A percentile compares a stretch with the other conserved stretches of the same genome.
Conservation (phyloP, 2,113 vertebrate species). For the Cyanoderma ruficeps region DNA sequence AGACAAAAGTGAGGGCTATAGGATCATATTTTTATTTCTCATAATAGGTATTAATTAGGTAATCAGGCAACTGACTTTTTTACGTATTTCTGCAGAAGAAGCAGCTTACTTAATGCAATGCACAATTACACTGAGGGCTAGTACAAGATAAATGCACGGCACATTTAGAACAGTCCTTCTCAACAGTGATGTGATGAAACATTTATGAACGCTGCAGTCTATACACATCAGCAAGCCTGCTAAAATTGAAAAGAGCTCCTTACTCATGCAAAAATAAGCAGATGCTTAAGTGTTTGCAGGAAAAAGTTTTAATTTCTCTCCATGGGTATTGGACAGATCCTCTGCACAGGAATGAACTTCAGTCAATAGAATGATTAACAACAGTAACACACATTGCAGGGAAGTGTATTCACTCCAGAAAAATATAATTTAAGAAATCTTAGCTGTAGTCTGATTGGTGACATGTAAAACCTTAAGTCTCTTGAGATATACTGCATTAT, state of each 20-base stretch:
- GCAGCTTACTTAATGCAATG: background rate
- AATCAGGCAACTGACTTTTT: background rate
- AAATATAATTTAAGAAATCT: background rate
- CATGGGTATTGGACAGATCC: background rate
- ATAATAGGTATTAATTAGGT: background rate
- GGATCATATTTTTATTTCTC: background rate
- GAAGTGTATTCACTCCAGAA: background rate
- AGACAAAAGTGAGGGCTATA: background rate
- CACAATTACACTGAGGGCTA: background rate
- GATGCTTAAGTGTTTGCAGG: background rate
- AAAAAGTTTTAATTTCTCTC: background rate
- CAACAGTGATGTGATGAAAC: background rate
- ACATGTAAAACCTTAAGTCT: background rate
- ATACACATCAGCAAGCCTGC: background rate
- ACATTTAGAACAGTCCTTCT: background rate
- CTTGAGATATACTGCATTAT: background rate
- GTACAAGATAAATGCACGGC: background rate
- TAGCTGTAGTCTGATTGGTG: background rate
- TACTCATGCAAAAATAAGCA: background rate
- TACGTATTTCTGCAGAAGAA: background rate
- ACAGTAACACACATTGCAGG: background rate
- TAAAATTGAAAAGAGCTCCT: background rate
- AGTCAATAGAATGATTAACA: background rate
- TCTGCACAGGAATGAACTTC: background rate
- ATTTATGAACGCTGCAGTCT: background rate